Conservation (phyloP, 1,140 invertebrate species). For the Drosophila kurseongensis region DNA sequence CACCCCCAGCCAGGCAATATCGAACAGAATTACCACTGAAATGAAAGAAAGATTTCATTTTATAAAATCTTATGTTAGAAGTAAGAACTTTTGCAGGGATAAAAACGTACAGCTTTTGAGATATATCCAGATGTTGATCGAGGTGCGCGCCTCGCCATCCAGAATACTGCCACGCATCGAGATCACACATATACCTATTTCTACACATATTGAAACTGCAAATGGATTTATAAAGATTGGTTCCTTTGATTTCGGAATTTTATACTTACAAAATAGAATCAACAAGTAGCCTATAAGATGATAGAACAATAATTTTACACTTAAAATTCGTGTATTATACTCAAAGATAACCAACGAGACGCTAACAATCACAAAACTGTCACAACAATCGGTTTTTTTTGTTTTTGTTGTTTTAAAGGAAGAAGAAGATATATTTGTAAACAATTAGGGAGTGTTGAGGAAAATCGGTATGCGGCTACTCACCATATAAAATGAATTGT, state of each 20-base stretch:
- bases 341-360: constrained; percentile 87
- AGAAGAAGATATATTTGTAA: constrained; percentile 13
- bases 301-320: constrained; percentile 88
- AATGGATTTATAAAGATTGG: constrained; percentile 59
- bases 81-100: background rate
- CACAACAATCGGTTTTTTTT: constrained; percentile 11
- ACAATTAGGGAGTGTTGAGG: background rate
- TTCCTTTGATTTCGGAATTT: background rate
- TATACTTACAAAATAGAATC: constrained; percentile 86
- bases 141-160: constrained; percentile 89
- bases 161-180: constrained; percentile 94
- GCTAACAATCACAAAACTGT: constrained; percentile 78
- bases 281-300: constrained; percentile 90
- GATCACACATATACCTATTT: constrained; percentile 90
- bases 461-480: constrained; percentile 60
- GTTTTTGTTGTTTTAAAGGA: background rate
- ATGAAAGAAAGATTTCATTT: background rate
- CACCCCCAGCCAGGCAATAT: constrained; percentile 91
- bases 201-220: constrained; percentile 88
- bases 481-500: constrained; percentile 92
- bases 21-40: constrained; percentile 90
- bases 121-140: constrained; percentile 94
- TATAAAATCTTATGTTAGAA: background rate
- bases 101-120: constrained; percentile 89
- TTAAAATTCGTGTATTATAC: constrained; percentile 87